These are phyloP conservation scores for Ornithorhynchus anatinus DNA, from an alignment of 2,113 vertebrate genomes.

Conservation along the genomic window DNA sequence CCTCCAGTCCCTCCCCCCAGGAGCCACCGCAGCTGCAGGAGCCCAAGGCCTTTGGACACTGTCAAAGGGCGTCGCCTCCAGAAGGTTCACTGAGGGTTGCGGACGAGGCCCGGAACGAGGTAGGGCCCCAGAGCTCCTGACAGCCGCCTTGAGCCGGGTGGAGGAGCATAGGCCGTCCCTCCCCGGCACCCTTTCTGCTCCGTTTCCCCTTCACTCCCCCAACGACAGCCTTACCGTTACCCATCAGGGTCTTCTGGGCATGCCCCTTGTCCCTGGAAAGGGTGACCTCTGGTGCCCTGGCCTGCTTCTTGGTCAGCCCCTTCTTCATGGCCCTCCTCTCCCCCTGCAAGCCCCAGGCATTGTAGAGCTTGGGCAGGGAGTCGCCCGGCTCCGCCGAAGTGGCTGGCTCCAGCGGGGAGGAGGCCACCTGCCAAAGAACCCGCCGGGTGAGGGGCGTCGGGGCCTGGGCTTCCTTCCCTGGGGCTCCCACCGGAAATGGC, in stretches of 20 bases:
- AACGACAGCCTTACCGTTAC: background rate
- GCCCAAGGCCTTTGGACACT: too few species aligned
- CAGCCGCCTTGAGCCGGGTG: too few species aligned
- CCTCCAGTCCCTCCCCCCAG: too few species aligned
- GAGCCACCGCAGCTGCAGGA: too few species aligned
- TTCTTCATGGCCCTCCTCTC: conserved; percentile 2
- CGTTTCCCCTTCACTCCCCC: background rate
- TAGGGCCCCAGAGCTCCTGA: too few species aligned
- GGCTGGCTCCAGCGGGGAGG: background rate
- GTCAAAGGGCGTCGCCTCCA: too few species aligned
- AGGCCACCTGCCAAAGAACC: background rate
- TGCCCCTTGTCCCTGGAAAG: background rate
- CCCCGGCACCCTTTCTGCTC: rapidly evolving
- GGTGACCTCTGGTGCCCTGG: rapidly evolving
- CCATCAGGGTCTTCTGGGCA: background rate
- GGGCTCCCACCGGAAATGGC: background rate
- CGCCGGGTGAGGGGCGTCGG: too few species aligned
- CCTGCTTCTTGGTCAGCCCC: background rate
- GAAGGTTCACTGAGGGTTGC: too few species aligned
- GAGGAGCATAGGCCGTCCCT: too few species aligned
- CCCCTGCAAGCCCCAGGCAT: conserved; percentile 10
- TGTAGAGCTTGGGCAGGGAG: conserved; percentile 15
- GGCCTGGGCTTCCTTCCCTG: too few species aligned
- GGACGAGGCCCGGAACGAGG: too few species aligned
- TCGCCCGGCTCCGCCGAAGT: background rate